Evolutionary conservation across 2,888 invertebrate species (phyloP).

Genomic region (Apodemia zela): DNA sequence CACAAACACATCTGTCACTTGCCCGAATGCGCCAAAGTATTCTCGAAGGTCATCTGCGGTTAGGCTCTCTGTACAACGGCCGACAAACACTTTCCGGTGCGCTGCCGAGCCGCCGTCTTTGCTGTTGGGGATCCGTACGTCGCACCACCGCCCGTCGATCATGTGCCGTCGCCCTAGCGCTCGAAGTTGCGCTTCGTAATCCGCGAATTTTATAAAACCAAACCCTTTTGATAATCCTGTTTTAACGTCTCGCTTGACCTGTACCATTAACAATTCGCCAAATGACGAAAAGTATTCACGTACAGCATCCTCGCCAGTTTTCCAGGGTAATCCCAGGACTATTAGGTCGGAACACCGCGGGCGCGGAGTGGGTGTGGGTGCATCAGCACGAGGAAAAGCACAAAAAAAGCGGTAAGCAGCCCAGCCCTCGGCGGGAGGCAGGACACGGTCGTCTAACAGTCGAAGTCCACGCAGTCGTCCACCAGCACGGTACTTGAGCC

Average conservation of each 20-base stretch:
- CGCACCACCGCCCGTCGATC: constrained; percentile 87
- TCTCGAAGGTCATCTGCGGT: constrained; percentile 88
- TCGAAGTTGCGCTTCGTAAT: constrained; percentile 83
- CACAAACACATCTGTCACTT: constrained; percentile 92
- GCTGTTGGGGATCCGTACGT: constrained; percentile 86
- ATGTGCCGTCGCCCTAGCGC: constrained; percentile 83
- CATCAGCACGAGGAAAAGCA: constrained; percentile 90
- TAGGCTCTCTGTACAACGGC: constrained; percentile 90
- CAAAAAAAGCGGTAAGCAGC: constrained; percentile 84
- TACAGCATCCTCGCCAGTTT: constrained; percentile 86
- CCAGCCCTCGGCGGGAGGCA: constrained; percentile 96
- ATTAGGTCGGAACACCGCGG: constrained; percentile 86
- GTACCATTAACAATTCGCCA: constrained; percentile 83
- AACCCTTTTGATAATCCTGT: constrained; percentile 86
- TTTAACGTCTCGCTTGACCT: constrained; percentile 80
- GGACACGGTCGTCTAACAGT: constrained; percentile 92
- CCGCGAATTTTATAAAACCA: constrained; percentile 85
- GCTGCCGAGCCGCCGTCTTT: constrained; percentile 84
- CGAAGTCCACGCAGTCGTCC: constrained; percentile 93
- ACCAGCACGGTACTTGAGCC: constrained; percentile 86
- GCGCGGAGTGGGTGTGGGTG: constrained; percentile 40
- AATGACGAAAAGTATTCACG: constrained; percentile 85
- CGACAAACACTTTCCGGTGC: constrained; percentile 90
- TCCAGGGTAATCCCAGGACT: constrained; percentile 89
- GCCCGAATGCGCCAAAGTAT: constrained; percentile 89